Base-by-base conservation (phyloP, 2,888 invertebrate species). In the Xestia ashworthii region DNA sequence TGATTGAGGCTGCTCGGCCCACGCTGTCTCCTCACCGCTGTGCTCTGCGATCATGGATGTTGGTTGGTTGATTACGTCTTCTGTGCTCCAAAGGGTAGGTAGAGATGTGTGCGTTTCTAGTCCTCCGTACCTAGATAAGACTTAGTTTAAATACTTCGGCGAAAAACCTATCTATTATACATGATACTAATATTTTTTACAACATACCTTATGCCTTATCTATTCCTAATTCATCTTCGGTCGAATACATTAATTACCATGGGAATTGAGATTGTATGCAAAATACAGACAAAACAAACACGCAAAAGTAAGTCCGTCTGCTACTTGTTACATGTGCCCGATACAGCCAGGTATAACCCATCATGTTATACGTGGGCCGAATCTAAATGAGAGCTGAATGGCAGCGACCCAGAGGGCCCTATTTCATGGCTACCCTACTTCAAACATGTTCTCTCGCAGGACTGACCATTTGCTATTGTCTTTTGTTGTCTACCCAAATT, bases 311-410 rank as follows among this genome's bases (percentile, higher is more conserved):
- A 38, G 38, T 19, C 48, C 55, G n/a, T 60, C n/a, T 22, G 48
- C 41, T 50, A 62, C 50, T 22, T 44, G 1, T 32, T 50, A 55
- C 48, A 41, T 65, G n/a, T 67, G 38, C 32, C 41, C 38, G 53
- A 58, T 38, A 41, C 19, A 73, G 70, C 65, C 89, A 86, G 89
- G 85, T 89, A 84, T 80, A 79, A 71, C 71, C 83, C 86, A 85
- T 87, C 84, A 87, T 88, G 82, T 81, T 70, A 72, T 76, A 87
- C 89, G 89, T 83, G 90, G 76, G 75, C 84, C 72, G 86, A 82
- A 87, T 87, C 76, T 76, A 78, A 91, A 90, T 86, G 81, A 69
- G 68, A 71, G 58, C 68, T 74, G 80, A 86, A 83, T 78, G 80
- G 75, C 68, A 82, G 71, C 73, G 69, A 74, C 81, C 85, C 84